Evolutionary conservation across 2,797 vertebrate genomes (phyloP).

Genomic region (Pipistrellus nathusii): DNA sequence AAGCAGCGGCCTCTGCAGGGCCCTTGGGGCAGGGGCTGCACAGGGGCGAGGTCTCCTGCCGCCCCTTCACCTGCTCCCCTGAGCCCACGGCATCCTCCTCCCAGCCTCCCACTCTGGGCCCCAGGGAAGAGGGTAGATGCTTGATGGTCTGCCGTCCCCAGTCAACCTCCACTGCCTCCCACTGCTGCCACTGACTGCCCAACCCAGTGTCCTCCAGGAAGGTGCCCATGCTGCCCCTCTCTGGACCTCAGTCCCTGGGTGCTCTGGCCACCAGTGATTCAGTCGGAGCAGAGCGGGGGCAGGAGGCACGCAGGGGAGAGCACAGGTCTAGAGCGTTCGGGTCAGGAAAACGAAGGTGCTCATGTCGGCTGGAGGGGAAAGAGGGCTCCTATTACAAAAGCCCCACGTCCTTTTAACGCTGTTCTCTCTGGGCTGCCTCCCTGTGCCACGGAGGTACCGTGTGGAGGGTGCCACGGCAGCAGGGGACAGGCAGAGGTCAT

Average conservation of each 20-base stretch:
- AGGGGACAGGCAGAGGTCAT: accelerated
- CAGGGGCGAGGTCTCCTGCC: accelerated
- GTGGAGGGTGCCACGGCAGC: accelerated
- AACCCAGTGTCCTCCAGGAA: neutral
- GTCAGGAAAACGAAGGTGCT: neutral
- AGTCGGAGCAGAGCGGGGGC: neutral
- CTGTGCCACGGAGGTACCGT: accelerated
- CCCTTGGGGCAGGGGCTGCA: neutral
- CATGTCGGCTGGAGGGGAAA: neutral
- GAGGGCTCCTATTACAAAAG: neutral
- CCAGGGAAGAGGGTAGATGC: neutral
- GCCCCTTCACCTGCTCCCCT: neutral
- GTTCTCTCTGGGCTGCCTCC: neutral
- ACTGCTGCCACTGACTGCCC: neutral
- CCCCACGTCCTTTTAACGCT: neutral
- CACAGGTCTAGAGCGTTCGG: accelerated
- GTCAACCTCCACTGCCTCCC: too few species aligned
- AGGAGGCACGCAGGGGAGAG: neutral
- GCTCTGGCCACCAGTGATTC: neutral
- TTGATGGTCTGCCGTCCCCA: neutral
- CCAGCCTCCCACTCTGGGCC: neutral
- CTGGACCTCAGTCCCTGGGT: neutral
- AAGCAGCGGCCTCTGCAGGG: neutral
- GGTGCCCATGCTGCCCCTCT: too few species aligned
- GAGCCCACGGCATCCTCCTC: neutral